These are phyloP conservation scores for Sinelater perroti DNA, from an alignment of 2,888 invertebrate genomes.

Conservation along the genomic window DNA sequence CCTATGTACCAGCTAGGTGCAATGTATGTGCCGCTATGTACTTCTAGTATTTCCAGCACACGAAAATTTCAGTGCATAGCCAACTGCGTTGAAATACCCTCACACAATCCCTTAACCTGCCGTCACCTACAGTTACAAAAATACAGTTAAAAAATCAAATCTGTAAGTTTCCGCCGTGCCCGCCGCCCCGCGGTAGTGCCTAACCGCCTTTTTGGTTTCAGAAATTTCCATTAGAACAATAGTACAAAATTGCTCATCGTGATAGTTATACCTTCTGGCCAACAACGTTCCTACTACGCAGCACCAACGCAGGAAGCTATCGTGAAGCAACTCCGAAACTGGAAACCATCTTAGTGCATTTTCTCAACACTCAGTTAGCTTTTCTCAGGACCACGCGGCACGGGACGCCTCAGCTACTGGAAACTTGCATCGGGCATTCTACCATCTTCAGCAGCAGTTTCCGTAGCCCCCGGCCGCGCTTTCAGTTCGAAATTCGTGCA, in stretches of 20 bases:
- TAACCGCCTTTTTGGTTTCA: constrained; percentile 43
- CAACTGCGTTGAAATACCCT: constrained; percentile 60
- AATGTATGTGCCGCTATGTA: constrained; percentile 45
- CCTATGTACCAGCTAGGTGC: constrained; percentile 34
- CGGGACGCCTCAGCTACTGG: constrained; percentile 30
- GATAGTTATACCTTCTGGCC: constrained; percentile 46
- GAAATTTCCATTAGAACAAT: constrained; percentile 54
- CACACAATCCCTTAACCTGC: constrained; percentile 59
- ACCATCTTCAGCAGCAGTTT: constrained; percentile 31
- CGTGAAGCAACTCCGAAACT: no score
- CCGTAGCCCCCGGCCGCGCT: constrained; percentile 22
- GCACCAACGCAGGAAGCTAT: constrained; percentile 56
- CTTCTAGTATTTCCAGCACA: constrained; percentile 43
- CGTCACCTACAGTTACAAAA: constrained; percentile 61
- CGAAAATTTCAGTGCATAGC: constrained; percentile 62
- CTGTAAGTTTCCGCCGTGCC: constrained; percentile 47
- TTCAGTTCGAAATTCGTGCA: not conserved
- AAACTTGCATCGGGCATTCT: constrained; percentile 35
- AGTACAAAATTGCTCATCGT: constrained; percentile 56
- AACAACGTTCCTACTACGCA: constrained; percentile 49
- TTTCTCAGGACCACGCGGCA: constrained; percentile 11
- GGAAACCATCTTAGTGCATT: constrained; percentile 45
- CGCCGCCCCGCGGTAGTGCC: not conserved
- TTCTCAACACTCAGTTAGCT: not conserved
- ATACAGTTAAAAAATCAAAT: constrained; percentile 39